A percentile compares a stretch with the other conserved stretches of the same genome.
These are phyloP conservation scores for Platyscapa corneri DNA, from an alignment of 1,140 invertebrate species.

Conservation along the genomic window DNA sequence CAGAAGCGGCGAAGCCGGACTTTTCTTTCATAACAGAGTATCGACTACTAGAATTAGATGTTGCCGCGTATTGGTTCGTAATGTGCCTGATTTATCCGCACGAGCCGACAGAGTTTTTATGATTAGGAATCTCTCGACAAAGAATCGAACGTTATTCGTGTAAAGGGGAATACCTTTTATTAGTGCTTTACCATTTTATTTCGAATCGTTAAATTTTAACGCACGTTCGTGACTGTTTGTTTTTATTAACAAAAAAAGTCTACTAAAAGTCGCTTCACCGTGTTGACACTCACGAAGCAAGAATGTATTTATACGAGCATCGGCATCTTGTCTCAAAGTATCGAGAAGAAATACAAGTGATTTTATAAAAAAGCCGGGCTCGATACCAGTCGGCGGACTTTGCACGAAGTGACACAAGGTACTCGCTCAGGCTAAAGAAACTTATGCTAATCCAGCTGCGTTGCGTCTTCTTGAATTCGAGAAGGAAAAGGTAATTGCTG, in stretches of 20 bases:
- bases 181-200: constrained; percentile 25
- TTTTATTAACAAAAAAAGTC: constrained; percentile 26
- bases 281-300: not conserved
- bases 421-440: too few species aligned
- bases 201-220: constrained; percentile 24
- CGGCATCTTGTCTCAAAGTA: not conserved
- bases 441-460: too few species aligned
- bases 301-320: constrained; percentile 7
- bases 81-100: too few species aligned
- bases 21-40: too few species aligned
- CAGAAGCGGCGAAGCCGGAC: too few species aligned
- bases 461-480: too few species aligned
- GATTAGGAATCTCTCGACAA: not conserved
- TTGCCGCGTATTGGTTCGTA: too few species aligned
- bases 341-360: not conserved
- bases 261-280: constrained; percentile 6
- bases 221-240: not conserved
- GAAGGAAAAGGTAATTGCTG: too few species aligned
- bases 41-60: too few species aligned
- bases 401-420: too few species aligned
- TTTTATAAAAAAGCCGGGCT: not conserved
- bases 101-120: too few species aligned
- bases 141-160: not conserved
- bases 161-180: not conserved
- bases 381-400: too few species aligned